These are phyloP conservation scores for Ladona fulva DNA, from an alignment of 1,140 invertebrate genomes.

Conservation along the genomic window DNA sequence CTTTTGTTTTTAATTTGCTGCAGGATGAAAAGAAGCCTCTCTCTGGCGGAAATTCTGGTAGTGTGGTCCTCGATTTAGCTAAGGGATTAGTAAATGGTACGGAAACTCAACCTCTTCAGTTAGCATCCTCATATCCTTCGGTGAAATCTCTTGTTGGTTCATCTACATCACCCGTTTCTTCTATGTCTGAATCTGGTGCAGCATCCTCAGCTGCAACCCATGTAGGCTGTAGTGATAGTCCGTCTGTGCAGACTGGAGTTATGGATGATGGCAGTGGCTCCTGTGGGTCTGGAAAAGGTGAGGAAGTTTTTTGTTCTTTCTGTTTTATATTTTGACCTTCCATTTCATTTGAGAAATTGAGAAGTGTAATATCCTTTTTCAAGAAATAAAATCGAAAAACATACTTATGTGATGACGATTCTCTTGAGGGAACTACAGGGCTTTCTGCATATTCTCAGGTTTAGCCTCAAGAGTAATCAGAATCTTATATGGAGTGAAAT, in stretches of 20 bases:
- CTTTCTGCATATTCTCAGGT: no score
- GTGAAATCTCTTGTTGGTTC: conserved; percentile 32
- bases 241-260: background rate
- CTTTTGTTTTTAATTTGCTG: background rate
- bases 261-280: background rate
- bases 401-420: no score
- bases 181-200: background rate
- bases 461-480: no score
- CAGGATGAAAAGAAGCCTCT: background rate
- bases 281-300: no score
- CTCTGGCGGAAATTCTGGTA: background rate
- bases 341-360: no score
- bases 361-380: no score
- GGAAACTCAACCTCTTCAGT: conserved; percentile 32
- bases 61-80: background rate
- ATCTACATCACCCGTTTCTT: background rate
- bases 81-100: conserved; percentile 31
- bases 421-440: no score
- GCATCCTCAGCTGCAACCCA: background rate
- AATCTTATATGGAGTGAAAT: no score
- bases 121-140: conserved; percentile 35
- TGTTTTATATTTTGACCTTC: no score
- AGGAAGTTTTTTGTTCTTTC: no score
- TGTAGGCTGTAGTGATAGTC: background rate
- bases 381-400: no score